Evolutionary conservation across 92 coral and sea anemone species (phyloP).

Genomic region (Hydrozoanthus gracilis): DNA sequence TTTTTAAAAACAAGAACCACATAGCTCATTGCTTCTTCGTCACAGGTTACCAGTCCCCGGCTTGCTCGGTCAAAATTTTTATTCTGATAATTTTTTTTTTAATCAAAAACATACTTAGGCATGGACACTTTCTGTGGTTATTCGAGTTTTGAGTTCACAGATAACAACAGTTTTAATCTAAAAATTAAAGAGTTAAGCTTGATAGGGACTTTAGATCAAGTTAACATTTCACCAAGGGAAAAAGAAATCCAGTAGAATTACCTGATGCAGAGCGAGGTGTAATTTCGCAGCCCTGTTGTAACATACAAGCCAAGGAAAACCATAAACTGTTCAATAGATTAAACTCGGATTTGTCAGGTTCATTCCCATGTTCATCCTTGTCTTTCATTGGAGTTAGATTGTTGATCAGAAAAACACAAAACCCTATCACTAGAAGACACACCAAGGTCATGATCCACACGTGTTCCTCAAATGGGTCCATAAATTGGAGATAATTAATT

Average conservation of each 20-base stretch:
- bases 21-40: too few species aligned
- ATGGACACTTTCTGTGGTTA: too few species aligned
- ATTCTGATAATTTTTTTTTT: too few species aligned
- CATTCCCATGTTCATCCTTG: slow-evolving; percentile 51
- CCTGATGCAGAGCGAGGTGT: slow-evolving; percentile 66
- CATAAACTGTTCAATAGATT: slow-evolving; percentile 70
- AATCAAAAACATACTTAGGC: too few species aligned
- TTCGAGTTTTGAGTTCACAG: too few species aligned
- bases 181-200: too few species aligned
- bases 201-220: too few species aligned
- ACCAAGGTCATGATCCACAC: slow-evolving; percentile 69
- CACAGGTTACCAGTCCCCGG: too few species aligned
- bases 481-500: slow-evolving; percentile 60
- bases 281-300: slow-evolving; percentile 80
- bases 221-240: too few species aligned
- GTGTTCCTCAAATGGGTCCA: slow-evolving; percentile 62
- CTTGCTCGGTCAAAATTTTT: too few species aligned
- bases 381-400: slow-evolving; percentile 76
- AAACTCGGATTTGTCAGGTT: slow-evolving; percentile 52
- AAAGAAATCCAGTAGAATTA: neutral
- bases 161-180: too few species aligned
- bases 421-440: slow-evolving; percentile 52
- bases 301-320: slow-evolving; percentile 70
- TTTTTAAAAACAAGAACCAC: too few species aligned
- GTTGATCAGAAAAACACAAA: slow-evolving; percentile 56